Conservation (phyloP, 2,113 vertebrate genomes). For the Cacatua alba region DNA sequence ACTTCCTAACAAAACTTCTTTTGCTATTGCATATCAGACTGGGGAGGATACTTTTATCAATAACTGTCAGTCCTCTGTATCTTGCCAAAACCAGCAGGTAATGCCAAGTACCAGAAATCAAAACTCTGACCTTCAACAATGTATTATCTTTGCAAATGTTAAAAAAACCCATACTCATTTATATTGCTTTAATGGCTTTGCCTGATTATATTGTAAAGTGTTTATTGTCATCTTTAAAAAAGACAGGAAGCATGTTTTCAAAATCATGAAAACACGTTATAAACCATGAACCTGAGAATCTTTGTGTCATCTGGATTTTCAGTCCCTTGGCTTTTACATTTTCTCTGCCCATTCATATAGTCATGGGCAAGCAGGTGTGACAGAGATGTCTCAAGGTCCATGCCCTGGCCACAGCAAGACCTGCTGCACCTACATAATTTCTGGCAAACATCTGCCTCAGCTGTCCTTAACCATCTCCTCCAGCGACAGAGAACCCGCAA, state of each 20-base stretch:
- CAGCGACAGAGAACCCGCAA: rapidly evolving
- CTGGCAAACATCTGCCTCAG: not conserved
- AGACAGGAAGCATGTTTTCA: not conserved
- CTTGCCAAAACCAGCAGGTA: not conserved
- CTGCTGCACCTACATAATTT: rapidly evolving
- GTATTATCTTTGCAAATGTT: not conserved
- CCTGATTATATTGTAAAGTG: not conserved
- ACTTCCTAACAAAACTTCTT: not conserved
- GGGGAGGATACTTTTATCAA: not conserved
- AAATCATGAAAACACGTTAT: not conserved
- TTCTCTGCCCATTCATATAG: not conserved
- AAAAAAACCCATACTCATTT: not conserved
- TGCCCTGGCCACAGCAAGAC: not conserved
- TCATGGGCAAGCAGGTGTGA: not conserved
- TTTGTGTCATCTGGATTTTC: not conserved
- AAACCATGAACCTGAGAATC: not conserved
- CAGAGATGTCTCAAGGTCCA: not conserved
- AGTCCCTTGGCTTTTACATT: not conserved
- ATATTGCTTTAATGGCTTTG: not conserved
- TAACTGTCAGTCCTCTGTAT: not conserved
- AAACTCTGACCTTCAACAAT: not conserved
- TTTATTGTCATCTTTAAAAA: not conserved
- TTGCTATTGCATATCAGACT: not conserved
- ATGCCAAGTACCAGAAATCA: not conserved
- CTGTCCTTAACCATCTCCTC: not conserved